Base-by-base conservation (phyloP, 2,888 invertebrate genomes). In the Spisula solida region DNA sequence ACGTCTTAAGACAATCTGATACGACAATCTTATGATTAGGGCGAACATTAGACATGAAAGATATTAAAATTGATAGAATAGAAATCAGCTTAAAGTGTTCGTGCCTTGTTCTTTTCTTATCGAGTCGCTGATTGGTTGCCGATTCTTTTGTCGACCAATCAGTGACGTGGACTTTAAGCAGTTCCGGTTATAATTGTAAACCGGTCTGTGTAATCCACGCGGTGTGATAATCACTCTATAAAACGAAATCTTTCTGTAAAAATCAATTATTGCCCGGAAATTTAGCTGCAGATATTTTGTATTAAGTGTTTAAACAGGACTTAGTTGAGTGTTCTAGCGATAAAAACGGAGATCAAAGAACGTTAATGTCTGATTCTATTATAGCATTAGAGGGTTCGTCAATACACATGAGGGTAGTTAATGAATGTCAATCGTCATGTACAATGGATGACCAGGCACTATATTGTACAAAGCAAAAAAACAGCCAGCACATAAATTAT, bases 181-280 rank as follows among this genome's bases (percentile, higher is more conserved):
- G 41, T 41, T 41, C 41, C 41, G 41, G 41, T 41, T 41, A 41
- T 41, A 41, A 75, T 75, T 75, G 75, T 75, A 14, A 31, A 75
- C 31, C 75, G 12, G 75, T 31, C 75, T 1, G 16, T 34, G 16
- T 75, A 75, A 75, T 75, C 75, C 75, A 0, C 31, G 4, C 18
- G 12, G 29, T 60, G 60, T 34, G 16, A 75, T 75, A 31, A 75
- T 60, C 75, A 75, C 29, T 18, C 14, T 4, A 34, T 31, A 18
- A 6, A 34, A 75, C 12, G 34, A 34, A 0, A 31, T 31, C 5
- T 14, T 34, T 14, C 16, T 16, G 75, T 31, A 18, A 75, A 75
- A 75, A 75, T 75, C 75, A 75, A 75, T 75, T 14, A 31, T 75
- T 34, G 41, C 41, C 34, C 75, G 75, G 18, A 31, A 75, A 75